Evolutionary conservation across 2,113 vertebrate genomes (phyloP).

Genomic region (Sander vitreus): DNA sequence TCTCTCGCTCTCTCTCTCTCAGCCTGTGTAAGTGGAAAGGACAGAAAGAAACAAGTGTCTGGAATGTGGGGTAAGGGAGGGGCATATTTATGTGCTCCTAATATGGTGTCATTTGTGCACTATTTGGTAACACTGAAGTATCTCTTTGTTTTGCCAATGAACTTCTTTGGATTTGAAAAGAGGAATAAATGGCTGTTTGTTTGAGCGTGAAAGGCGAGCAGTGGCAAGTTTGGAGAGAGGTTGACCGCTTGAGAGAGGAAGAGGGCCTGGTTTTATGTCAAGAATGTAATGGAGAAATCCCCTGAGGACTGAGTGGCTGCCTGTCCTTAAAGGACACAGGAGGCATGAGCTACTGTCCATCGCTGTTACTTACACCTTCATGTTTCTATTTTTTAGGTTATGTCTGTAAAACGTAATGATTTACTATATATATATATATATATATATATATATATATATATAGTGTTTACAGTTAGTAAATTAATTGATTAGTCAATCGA

Average conservation of each 20-base stretch:
- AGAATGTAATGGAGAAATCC: constrained; percentile 65
- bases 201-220: constrained; percentile 70
- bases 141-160: constrained; percentile 76
- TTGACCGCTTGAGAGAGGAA: constrained; percentile 32
- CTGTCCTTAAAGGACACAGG: constrained; percentile 30
- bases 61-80: constrained; percentile 70
- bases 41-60: constrained; percentile 60
- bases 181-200: constrained; percentile 79
- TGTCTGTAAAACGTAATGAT: constrained; percentile 30
- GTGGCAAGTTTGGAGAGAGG: constrained; percentile 47
- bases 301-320: constrained; percentile 47
- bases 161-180: constrained; percentile 53
- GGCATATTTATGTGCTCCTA: constrained; percentile 53
- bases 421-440: background rate
- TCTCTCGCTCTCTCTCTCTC: background rate
- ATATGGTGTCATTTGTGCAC: constrained; percentile 65
- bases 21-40: background rate
- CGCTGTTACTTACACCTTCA: background rate
- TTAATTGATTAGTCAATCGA: background rate
- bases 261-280: constrained; percentile 60
- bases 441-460: background rate
- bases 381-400: constrained; percentile 1
- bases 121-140: constrained; percentile 65
- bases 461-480: background rate
- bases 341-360: constrained; percentile 11